Evolutionary conservation across 2,797 vertebrate species (phyloP), one percentile per base, ranked within the genome.

Genomic region (Phaenicophaeus curvirostris): DNA sequence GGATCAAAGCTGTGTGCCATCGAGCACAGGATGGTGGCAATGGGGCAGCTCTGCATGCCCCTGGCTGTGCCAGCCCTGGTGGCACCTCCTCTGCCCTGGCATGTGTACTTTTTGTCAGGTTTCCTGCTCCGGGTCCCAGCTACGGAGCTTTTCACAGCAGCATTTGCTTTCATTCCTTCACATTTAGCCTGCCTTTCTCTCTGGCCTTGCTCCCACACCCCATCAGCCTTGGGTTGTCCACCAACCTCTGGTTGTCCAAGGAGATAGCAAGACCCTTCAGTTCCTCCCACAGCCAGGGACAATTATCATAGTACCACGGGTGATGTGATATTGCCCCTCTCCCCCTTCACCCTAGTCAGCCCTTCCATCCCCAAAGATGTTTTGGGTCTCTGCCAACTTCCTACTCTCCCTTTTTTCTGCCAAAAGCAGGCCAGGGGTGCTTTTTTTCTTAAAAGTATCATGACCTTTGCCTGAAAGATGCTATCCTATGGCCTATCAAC

Each of bases 151-250:
- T 25, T 30, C 46, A n/a, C 9, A 24, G 66, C 16, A 42, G 48
- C 2, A 0, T 31, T 57, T 55, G 17, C 73, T 68, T 78, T 62
- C 39, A 16, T 15, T 62, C 30, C 30, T 28, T 62, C 33, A 3
- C 0, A 1, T 39, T 23, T 30, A 14, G 37, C 23, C 41, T 37
- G 33, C 31, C 54, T 42, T 63, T 23, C 13, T 30, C 51, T 48
- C 50, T 37, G 51, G 19, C 13, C n/a, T 39, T 39, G 41, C 19
- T 67, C 20, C 21, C 10, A 8, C 0, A 2, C 35, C 19, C 8
- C 2, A 0, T 50, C 25, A 39, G 30, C 9, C 44, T n/a, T 0
- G 5, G n/a, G n/a, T n/a, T n/a, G n/a, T n/a, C n/a, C n/a, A n/a
- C 20, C 57, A 46, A 44, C 57, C 37, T 41, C 31, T 3, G 3